Evolutionary conservation across 1,140 invertebrate species (phyloP).

Genomic region (Charaxes varanes): DNA sequence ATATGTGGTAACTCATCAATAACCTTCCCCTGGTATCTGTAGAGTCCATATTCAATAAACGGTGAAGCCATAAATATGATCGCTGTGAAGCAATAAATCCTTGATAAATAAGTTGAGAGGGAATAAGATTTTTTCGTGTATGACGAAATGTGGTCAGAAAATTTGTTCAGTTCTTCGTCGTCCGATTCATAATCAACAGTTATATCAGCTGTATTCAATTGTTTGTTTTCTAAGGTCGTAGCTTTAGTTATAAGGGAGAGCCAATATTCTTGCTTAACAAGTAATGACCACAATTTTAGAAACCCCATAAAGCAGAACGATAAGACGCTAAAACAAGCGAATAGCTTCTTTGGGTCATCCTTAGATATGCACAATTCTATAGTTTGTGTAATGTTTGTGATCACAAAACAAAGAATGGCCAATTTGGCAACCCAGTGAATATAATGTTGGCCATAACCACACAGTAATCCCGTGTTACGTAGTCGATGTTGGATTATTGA

Average conservation of each 20-base stretch:
- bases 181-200: slow-evolving; percentile 36
- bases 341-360: slow-evolving; percentile 32
- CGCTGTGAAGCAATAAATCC: slow-evolving; percentile 36
- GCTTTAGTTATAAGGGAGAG: slow-evolving; percentile 25
- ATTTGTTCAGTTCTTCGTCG: slow-evolving; percentile 23
- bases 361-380: slow-evolving; percentile 27
- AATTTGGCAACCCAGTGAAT: slow-evolving; percentile 27
- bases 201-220: slow-evolving; percentile 15
- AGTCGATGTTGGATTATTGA: no score
- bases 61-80: slow-evolving; percentile 40
- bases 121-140: slow-evolving; percentile 34
- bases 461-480: no score
- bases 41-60: slow-evolving; percentile 34
- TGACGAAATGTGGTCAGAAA: slow-evolving; percentile 18
- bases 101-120: slow-evolving; percentile 26
- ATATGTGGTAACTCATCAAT: slow-evolving; percentile 30
- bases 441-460: no score
- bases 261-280: slow-evolving; percentile 26
- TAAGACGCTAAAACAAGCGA: slow-evolving; percentile 44
- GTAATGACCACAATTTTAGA: slow-evolving; percentile 34
- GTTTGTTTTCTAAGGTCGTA: slow-evolving; percentile 28
- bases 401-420: slow-evolving; percentile 30
- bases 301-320: slow-evolving; percentile 45
- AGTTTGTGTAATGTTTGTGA: slow-evolving; percentile 29
- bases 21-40: slow-evolving; percentile 14